phyloP scores from a whole-genome alignment of 2,888 invertebrate species.

The Perdita meconis region DNA sequence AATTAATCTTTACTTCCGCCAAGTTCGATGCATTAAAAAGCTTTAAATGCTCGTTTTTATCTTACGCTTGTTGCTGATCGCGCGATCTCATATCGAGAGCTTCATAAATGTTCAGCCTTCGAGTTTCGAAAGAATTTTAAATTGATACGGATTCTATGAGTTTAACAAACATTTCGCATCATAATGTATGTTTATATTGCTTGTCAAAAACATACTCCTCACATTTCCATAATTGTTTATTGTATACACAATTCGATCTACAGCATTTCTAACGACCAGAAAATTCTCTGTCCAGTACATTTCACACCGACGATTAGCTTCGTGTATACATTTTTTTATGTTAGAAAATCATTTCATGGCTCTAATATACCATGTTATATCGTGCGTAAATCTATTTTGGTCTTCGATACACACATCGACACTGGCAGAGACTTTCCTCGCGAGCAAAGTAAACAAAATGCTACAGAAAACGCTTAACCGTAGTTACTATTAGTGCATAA shows the following conservation, averaged over 20 bases:
- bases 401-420: conserved; percentile 1
- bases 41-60: no score
- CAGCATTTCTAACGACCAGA: conserved; percentile 1
- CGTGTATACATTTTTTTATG: conserved; percentile 4
- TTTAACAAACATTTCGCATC: background rate
- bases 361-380: background rate
- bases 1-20: no score
- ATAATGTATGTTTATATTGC: background rate
- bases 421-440: background rate
- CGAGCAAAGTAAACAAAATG: conserved; percentile 13
- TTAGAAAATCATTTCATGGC: background rate
- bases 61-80: no score
- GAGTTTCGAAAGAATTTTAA: background rate
- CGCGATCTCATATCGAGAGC: no score
- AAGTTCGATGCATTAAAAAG: no score
- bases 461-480: conserved; percentile 22
- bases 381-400: background rate
- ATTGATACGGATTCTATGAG: background rate
- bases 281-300: conserved; percentile 16
- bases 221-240: background rate
- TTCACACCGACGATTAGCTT: background rate
- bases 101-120: no score
- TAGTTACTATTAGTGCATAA: conserved; percentile 7
- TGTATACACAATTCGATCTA: conserved; percentile 26
- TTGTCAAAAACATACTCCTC: conserved; percentile 9